Conservation (phyloP, 1,140 invertebrate species). For the Oryctes rhinoceros region DNA sequence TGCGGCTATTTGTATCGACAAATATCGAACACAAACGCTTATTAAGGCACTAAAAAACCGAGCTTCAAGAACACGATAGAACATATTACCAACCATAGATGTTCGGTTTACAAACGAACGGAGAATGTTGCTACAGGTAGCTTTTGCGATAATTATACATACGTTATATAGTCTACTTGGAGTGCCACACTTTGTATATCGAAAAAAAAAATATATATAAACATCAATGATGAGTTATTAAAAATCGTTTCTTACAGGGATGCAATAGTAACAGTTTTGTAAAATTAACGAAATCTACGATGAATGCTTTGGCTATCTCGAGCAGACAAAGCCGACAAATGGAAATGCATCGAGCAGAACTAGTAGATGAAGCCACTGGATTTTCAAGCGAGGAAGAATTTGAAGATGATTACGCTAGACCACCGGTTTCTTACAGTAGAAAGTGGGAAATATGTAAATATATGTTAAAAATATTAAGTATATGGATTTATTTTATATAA, state of each 20-base stretch:
- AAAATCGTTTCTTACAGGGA: conserved; percentile 56
- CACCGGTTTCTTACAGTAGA: conserved; percentile 48
- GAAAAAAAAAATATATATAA: neutral
- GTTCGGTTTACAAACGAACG: too few species aligned
- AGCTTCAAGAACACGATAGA: too few species aligned
- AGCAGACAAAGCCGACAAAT: conserved; percentile 5
- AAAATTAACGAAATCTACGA: conserved; percentile 61
- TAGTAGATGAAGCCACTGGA: conserved; percentile 57
- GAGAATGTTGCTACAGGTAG: too few species aligned
- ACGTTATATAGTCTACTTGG: too few species aligned
- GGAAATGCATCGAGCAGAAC: conserved; percentile 38
- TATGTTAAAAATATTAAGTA: neutral
- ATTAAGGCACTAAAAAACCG: too few species aligned
- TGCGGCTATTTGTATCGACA: too few species aligned
- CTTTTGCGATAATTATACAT: too few species aligned
- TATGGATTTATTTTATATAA: neutral
- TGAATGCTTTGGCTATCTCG: conserved; percentile 59
- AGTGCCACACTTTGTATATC: too few species aligned
- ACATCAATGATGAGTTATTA: conserved; percentile 19
- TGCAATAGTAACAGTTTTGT: conserved; percentile 70
- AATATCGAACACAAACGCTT: too few species aligned
- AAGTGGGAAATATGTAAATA: conserved; percentile 55
- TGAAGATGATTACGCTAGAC: conserved; percentile 54
- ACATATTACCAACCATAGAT: too few species aligned
- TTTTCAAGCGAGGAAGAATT: conserved; percentile 58